Conservation (phyloP, 2,888 invertebrate genomes). For the Macaria notata region DNA sequence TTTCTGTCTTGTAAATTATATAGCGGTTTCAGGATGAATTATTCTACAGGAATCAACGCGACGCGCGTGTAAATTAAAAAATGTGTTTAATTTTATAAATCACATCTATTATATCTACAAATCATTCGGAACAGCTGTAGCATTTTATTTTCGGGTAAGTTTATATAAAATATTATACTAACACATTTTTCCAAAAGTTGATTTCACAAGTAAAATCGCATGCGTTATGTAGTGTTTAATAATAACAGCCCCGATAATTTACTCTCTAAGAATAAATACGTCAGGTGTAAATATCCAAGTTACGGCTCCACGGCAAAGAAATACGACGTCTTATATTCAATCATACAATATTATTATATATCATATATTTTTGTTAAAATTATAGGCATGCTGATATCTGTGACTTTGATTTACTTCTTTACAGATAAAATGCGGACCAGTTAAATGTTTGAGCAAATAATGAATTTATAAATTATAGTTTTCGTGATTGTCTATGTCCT, state of each 20-base stretch:
- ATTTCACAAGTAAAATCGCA: background rate
- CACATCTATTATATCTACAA: too few relatives aligned
- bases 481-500: constrained; percentile 27
- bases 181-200: too few relatives aligned
- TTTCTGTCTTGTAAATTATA: too few relatives aligned
- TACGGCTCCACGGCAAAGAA: constrained; percentile 40
- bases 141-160: too few relatives aligned
- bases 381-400: constrained; percentile 28
- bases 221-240: background rate
- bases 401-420: constrained; percentile 32
- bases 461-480: constrained; percentile 31
- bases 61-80: too few relatives aligned
- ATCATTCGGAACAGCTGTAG: too few relatives aligned
- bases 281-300: constrained; percentile 53
- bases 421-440: constrained; percentile 14
- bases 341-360: constrained; percentile 39
- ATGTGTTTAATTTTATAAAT: too few relatives aligned
- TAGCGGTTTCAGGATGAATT: too few relatives aligned
- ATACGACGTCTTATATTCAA: constrained; percentile 47
- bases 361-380: constrained; percentile 37
- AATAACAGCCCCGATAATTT: constrained; percentile 35
- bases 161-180: too few relatives aligned
- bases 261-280: constrained; percentile 47
- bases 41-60: too few relatives aligned
- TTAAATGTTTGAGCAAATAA: constrained; percentile 14